A percentile compares a stretch with the other conserved stretches of the same genome.
Conservation (phyloP, 2,113 vertebrate genomes). For the Phaetusa simplex region DNA sequence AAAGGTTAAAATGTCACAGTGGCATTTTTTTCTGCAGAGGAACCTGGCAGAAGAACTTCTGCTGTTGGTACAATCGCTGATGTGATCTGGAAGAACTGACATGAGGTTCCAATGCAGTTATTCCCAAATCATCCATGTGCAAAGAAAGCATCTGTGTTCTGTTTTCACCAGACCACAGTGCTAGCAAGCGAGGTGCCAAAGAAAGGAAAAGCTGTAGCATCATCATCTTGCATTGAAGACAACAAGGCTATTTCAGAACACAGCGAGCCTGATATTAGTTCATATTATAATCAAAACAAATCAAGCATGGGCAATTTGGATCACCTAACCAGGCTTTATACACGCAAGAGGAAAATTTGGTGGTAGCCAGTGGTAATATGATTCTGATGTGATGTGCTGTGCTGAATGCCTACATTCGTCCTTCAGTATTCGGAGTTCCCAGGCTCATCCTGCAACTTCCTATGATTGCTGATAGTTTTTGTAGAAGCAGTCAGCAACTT, state of each 20-base stretch:
- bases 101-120: constrained; percentile 42
- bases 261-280: constrained; percentile 32
- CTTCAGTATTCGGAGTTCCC: not conserved
- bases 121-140: constrained; percentile 64
- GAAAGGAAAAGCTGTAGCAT: not conserved
- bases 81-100: constrained; percentile 38
- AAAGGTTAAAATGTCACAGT: constrained; percentile 10
- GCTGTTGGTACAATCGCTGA: constrained; percentile 25
- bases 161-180: not conserved
- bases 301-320: constrained; percentile 44
- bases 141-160: constrained; percentile 64
- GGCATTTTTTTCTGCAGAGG: not conserved
- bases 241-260: constrained; percentile 44
- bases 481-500: constrained; percentile 11
- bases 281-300: constrained; percentile 41
- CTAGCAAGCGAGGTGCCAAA: not conserved
- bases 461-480: constrained; percentile 27
- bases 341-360: constrained; percentile 25
- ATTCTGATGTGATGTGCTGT: not conserved
- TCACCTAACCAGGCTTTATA: constrained; percentile 17
- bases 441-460: not conserved
- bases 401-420: not conserved
- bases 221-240: not conserved
- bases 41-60: constrained; percentile 1
- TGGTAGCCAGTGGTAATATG: not conserved